A percentile compares a stretch with the other conserved stretches of the same genome.
These are phyloP conservation scores for Alentia gelatinosa DNA, from an alignment of 2,888 invertebrate genomes.

Conservation along the genomic window DNA sequence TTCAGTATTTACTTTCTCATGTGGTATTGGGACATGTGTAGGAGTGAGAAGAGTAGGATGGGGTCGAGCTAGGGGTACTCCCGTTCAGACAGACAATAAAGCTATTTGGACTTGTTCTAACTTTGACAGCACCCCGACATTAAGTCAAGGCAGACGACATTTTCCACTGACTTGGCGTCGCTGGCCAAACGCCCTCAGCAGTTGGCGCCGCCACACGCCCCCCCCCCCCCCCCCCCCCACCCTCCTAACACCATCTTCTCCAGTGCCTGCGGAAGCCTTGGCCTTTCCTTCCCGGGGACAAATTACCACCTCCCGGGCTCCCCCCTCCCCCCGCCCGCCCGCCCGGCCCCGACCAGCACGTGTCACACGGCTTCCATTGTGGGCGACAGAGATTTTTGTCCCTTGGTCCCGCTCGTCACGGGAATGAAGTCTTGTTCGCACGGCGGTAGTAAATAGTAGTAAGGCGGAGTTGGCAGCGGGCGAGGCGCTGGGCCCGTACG, in stretches of 20 bases:
- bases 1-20: too few relatives aligned
- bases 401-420: too few relatives aligned
- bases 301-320: not conserved
- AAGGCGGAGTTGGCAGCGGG: not conserved
- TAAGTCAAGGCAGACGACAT: not conserved
- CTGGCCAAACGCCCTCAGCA: not conserved
- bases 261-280: too few relatives aligned
- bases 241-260: not conserved
- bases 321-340: not conserved
- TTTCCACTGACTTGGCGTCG: not conserved
- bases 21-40: too few relatives aligned
- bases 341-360: not conserved
- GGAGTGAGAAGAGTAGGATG: not conserved
- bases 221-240: not conserved
- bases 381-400: not conserved
- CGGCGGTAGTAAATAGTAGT: not conserved
- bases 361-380: not conserved
- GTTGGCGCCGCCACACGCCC: not conserved
- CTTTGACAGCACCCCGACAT: not conserved
- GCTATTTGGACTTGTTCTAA: not conserved
- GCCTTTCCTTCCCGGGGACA: not conserved
- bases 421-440: not conserved
- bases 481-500: not conserved
- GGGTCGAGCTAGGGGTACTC: not conserved
- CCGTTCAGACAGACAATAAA: not conserved